phyloP scores from a whole-genome alignment of 1,140 invertebrate genomes.

The Carcinoscorpius rotundicauda region DNA sequence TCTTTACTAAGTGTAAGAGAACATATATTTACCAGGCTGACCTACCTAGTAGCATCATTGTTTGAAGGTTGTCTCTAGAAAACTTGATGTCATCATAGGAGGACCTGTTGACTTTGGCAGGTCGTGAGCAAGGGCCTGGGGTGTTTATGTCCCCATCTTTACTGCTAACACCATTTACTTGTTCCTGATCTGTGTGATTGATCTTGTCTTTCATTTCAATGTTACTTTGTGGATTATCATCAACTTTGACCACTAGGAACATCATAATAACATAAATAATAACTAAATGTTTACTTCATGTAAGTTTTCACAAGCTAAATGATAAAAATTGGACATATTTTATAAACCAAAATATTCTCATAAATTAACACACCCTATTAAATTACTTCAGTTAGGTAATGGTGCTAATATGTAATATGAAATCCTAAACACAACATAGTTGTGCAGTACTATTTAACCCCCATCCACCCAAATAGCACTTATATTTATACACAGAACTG shows the following conservation, averaged over 20 bases:
- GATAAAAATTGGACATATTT: no score
- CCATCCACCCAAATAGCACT: no score
- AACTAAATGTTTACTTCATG: no score
- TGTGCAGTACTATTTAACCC: no score
- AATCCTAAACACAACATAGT: no score
- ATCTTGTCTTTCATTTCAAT: constrained; percentile 22
- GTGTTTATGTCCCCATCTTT: constrained; percentile 28
- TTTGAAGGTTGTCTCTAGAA: constrained; percentile 56
- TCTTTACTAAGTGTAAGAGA: constrained; percentile 1
- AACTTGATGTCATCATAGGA: constrained; percentile 63
- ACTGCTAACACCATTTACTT: constrained; percentile 10
- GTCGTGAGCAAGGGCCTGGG: background rate
- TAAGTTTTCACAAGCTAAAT: no score
- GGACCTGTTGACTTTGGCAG: constrained; percentile 28
- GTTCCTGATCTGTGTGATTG: background rate
- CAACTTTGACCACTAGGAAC: background rate
- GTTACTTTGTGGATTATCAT: constrained; percentile 5
- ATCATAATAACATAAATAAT: background rate
- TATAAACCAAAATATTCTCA: no score
- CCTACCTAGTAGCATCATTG: constrained; percentile 61
- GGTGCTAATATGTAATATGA: no score
- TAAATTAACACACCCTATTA: no score
- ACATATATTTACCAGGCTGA: background rate
- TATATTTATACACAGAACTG: no score
- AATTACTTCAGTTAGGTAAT: no score